A percentile compares a stretch with the other conserved stretches of the same genome.
Conservation (phyloP, 2,888 invertebrate genomes). For the Odontocerum albicorne region DNA sequence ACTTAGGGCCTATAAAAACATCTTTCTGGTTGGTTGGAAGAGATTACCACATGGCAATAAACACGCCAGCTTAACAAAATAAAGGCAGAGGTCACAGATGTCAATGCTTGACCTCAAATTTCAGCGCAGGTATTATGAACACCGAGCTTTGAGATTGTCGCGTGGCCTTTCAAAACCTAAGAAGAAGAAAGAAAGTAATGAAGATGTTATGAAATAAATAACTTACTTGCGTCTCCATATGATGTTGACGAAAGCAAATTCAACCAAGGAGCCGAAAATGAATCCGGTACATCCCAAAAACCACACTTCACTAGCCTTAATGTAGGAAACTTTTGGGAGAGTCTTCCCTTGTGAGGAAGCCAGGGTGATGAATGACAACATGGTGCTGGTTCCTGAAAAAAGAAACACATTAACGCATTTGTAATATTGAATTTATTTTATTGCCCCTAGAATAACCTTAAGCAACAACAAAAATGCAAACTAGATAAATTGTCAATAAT, state of each 20-base stretch:
- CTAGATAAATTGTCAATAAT: too few relatives aligned
- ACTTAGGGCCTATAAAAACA: too few relatives aligned
- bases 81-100: too few relatives aligned
- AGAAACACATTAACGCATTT: too few relatives aligned
- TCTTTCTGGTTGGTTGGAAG: too few relatives aligned
- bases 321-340: conserved; percentile 85
- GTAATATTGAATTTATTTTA: too few relatives aligned
- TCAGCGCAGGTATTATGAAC: neutral
- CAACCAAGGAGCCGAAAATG: conserved; percentile 82
- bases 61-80: too few relatives aligned
- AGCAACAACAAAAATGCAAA: too few relatives aligned
- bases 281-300: conserved; percentile 83
- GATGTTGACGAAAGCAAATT: conserved; percentile 87
- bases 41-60: too few relatives aligned
- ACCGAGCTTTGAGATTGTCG: neutral
- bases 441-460: too few relatives aligned
- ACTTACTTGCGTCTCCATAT: conserved; percentile 82
- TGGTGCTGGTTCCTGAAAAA: conserved; percentile 75
- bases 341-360: conserved; percentile 84
- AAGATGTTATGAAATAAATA: conserved; percentile 1
- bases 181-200: neutral
- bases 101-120: neutral
- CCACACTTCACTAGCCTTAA: conserved; percentile 90
- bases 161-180: too few relatives aligned
- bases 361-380: conserved; percentile 85